Evolutionary conservation across 2,797 vertebrate genomes (phyloP).

Genomic region (Acanthiza pusilla): DNA sequence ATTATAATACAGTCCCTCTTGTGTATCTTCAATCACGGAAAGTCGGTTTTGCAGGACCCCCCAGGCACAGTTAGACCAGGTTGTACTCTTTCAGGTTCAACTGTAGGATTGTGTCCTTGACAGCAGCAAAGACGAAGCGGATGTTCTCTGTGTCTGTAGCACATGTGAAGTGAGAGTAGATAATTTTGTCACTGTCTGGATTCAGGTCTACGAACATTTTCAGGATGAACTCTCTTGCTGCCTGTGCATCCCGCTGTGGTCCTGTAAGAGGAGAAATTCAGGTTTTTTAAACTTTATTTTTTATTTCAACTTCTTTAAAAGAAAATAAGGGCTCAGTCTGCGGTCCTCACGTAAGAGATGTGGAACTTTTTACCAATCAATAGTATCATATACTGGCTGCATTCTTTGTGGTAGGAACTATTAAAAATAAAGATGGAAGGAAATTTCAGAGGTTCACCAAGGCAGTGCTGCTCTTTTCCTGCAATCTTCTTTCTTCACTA

Average conservation of each 20-base stretch:
- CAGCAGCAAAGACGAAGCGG: slow-evolving; percentile 94
- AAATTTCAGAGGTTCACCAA: not conserved
- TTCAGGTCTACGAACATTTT: slow-evolving; percentile 99
- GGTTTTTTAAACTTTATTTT: not conserved
- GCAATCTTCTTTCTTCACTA: not conserved
- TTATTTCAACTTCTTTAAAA: not conserved
- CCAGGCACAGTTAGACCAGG: slow-evolving; percentile 84
- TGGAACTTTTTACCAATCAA: not conserved
- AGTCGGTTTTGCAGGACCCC: slow-evolving; percentile 42
- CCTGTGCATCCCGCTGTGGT: slow-evolving; percentile 90
- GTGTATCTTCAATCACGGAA: slow-evolving; percentile 64
- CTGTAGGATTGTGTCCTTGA: slow-evolving; percentile 97
- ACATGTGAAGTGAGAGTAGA: slow-evolving; percentile 98
- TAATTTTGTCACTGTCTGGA: slow-evolving; percentile 96
- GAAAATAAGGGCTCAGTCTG: not conserved
- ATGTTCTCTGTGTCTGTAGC: slow-evolving; percentile 98
- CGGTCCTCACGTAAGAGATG: not conserved
- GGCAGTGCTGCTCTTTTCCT: not conserved
- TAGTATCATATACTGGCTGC: not conserved
- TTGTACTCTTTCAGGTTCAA: slow-evolving; percentile 97
- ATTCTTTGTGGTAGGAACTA: not conserved
- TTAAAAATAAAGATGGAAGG: not conserved
- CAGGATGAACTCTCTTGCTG: slow-evolving; percentile 92
- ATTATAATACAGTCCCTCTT: slow-evolving; percentile 80
- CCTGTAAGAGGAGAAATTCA: slow-evolving; percentile 69